These are phyloP conservation scores for Caenorhabditis sinica DNA, from an alignment of 2,888 invertebrate species.

Conservation along the genomic window DNA sequence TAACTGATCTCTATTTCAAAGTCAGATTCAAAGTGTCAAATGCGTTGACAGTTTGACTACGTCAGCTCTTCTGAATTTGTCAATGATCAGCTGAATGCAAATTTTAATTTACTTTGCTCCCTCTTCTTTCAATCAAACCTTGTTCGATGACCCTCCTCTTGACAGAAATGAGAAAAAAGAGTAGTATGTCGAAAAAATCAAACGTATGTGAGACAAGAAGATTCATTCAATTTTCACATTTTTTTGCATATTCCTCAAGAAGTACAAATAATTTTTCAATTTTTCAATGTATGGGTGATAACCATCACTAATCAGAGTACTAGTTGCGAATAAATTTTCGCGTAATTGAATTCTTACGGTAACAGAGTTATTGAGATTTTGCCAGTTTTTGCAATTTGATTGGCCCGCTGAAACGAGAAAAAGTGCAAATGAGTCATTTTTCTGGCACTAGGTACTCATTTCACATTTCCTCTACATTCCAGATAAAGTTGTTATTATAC, in stretches of 20 bases:
- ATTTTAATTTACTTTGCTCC: slow-evolving; percentile 44
- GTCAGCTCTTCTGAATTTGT: slow-evolving; percentile 10
- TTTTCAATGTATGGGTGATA: slow-evolving; percentile 17
- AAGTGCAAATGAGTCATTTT: slow-evolving; percentile 33
- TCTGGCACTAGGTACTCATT: background rate
- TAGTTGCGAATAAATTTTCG: background rate
- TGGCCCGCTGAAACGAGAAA: slow-evolving; percentile 10
- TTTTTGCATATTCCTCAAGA: background rate
- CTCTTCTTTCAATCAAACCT: slow-evolving; percentile 25
- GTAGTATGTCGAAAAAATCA: background rate
- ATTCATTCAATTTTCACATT: slow-evolving; percentile 7
- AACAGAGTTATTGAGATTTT: slow-evolving; percentile 7
- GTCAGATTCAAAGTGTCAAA: slow-evolving; percentile 10
- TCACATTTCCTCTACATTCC: slow-evolving; percentile 22
- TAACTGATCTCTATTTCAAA: slow-evolving; percentile 3
- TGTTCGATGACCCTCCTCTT: slow-evolving; percentile 49
- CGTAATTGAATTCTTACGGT: background rate
- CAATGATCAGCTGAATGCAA: slow-evolving; percentile 31
- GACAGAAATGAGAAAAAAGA: slow-evolving; percentile 37
- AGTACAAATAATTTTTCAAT: background rate
- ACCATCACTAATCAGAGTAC: slow-evolving; percentile 4
- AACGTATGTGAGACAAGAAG: slow-evolving; percentile 24
- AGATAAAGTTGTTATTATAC: slow-evolving; percentile 24
- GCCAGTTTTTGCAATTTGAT: slow-evolving; percentile 17
- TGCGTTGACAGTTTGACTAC: slow-evolving; percentile 50